Base-by-base conservation (phyloP, 1,140 invertebrate genomes). In the Epicauta chinensis region DNA sequence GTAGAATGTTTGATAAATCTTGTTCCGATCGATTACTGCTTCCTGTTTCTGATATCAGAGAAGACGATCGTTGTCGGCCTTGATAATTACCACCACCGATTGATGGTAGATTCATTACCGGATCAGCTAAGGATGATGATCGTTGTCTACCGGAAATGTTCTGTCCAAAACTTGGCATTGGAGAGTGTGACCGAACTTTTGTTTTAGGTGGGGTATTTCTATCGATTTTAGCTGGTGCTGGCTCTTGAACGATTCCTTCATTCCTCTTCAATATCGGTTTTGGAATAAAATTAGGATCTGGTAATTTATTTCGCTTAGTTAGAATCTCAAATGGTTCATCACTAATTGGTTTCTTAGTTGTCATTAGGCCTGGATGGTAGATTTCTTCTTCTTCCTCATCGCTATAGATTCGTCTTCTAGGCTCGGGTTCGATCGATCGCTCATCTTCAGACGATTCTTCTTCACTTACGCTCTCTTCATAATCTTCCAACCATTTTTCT, bases 261-360 rank as follows among this genome's bases (percentile, higher is more conserved):
- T 65, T 55, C 64, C 79, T 71, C 59, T 88, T 88, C 2, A 88
- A 60, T 56, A 88, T 88, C 4, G 86, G 86, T 63, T 87, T 87
- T 4, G 84, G 86, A 29, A 84, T 63, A 58, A 85, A 79, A 61
- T 81, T 79, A 0, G 77, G 80, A 63, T 79, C 79, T 1, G 77
- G 76, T 16, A 80, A 70, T 13, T 77, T 74, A 37, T 78, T 66
- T 7, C 75, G 74, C 53, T 79, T 78, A 5, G 72, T 73, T 6
- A 76, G 68, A 45, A 80, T 77, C 48, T 73, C 73, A 46, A 77
- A 77, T 1, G 74, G 71, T 56, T 78, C 72, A 35, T 79, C 74
- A 41, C 73, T 73, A 16, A 72, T 68, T 37, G 64, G 59, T 46
- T 68, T 66, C 44, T 65, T 63, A 40, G 23, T 38, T 44, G 30